phyloP scores from a whole-genome alignment of 2,888 invertebrate genomes.

The Formica aserva region DNA sequence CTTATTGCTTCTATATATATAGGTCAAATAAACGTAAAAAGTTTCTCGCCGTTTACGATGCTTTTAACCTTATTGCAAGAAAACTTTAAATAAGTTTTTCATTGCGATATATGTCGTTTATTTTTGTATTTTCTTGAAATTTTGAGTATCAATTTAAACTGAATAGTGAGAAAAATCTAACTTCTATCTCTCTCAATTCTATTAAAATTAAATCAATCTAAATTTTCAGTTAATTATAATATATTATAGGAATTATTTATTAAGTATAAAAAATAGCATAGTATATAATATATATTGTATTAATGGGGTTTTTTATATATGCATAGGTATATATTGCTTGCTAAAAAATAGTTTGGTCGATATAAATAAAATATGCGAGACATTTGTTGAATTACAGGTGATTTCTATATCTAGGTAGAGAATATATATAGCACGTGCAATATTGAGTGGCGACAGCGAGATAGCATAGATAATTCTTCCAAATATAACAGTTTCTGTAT shows the following conservation, averaged over 20 bases:
- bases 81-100: conserved; percentile 70
- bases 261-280: background rate
- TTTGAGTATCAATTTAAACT: conserved; percentile 48
- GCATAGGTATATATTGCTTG: background rate
- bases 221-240: background rate
- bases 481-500: conserved; percentile 23
- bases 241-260: background rate
- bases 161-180: conserved; percentile 33
- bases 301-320: background rate
- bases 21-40: conserved; percentile 51
- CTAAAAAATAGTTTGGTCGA: background rate
- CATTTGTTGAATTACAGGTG: background rate
- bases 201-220: background rate
- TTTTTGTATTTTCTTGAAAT: conserved; percentile 64
- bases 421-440: conserved; percentile 11
- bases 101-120: conserved; percentile 48
- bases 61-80: conserved; percentile 74
- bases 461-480: conserved; percentile 30
- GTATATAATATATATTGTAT: background rate
- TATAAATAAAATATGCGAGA: conserved; percentile 23
- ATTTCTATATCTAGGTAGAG: conserved; percentile 1
- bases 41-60: conserved; percentile 59
- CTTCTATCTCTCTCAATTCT: background rate
- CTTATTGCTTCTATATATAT: conserved; percentile 59
- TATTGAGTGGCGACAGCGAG: conserved; percentile 23